These are phyloP conservation scores for Acanthoscelides obtectus DNA, from an alignment of 2,888 invertebrate genomes.

Conservation along the genomic window DNA sequence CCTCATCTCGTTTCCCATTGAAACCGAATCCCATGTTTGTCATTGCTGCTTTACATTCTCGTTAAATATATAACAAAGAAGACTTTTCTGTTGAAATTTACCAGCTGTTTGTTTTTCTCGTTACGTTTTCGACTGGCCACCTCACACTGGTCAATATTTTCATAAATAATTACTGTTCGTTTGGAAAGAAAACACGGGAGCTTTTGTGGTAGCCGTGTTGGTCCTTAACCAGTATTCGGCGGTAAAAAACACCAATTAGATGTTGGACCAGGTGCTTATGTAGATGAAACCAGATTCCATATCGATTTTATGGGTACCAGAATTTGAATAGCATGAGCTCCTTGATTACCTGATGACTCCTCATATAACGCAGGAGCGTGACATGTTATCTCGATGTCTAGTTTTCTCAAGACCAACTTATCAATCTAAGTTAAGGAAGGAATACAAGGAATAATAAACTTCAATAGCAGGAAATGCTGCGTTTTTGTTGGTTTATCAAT, in stretches of 20 bases:
- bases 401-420: too few relatives aligned
- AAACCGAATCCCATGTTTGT: constrained; percentile 18
- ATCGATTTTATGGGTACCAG: neutral
- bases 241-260: neutral
- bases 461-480: too few relatives aligned
- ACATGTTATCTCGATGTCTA: too few relatives aligned
- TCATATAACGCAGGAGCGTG: too few relatives aligned
- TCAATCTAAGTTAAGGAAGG: too few relatives aligned
- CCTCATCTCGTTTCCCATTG: constrained; percentile 10
- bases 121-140: neutral
- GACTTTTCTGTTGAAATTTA: constrained; percentile 25
- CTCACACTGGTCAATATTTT: neutral
- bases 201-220: neutral
- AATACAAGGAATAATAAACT: too few relatives aligned
- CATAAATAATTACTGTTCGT: neutral
- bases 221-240: neutral
- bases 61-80: constrained; percentile 30
- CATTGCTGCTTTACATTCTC: constrained; percentile 22
- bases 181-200: neutral
- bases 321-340: neutral
- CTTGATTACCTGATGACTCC: too few relatives aligned
- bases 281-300: neutral
- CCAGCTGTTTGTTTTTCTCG: neutral
- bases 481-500: too few relatives aligned
- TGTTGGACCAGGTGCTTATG: neutral